Evolutionary conservation across 2,113 vertebrate species (phyloP).

Genomic region (Platysteira castanea): DNA sequence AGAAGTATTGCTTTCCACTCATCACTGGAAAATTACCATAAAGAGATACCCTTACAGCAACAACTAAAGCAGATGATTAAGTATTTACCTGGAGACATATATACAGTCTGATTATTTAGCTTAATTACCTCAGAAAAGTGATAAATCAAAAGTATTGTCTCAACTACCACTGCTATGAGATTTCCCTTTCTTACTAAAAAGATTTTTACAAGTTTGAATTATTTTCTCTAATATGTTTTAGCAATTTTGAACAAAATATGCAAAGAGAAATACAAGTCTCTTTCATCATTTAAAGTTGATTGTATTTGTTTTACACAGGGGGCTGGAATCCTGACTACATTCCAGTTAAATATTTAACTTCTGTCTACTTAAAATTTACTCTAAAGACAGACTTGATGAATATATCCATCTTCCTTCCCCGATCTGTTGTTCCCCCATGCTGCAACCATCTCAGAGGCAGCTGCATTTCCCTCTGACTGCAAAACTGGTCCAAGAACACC

Average conservation of each 20-base stretch:
- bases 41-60: background rate
- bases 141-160: background rate
- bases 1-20: background rate
- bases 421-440: background rate
- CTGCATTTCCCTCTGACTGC: background rate
- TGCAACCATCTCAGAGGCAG: background rate
- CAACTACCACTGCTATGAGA: background rate
- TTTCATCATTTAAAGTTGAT: background rate
- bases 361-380: background rate
- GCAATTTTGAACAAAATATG: background rate
- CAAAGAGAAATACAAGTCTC: background rate
- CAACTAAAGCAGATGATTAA: conserved; percentile 6
- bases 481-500: background rate
- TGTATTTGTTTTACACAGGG: background rate
- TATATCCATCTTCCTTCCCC: background rate
- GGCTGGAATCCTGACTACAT: background rate
- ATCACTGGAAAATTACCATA: conserved; percentile 35
- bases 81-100: conserved; percentile 13
- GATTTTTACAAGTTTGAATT: background rate
- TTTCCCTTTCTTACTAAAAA: background rate
- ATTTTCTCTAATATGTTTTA: background rate
- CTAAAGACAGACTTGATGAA: background rate
- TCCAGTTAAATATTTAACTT: background rate
- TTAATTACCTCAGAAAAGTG: conserved; percentile 44
- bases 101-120: conserved; percentile 32